A percentile compares a stretch with the other conserved stretches of the same genome.
Conservation (phyloP, 2,113 vertebrate species). For the Fregetta grallaria region DNA sequence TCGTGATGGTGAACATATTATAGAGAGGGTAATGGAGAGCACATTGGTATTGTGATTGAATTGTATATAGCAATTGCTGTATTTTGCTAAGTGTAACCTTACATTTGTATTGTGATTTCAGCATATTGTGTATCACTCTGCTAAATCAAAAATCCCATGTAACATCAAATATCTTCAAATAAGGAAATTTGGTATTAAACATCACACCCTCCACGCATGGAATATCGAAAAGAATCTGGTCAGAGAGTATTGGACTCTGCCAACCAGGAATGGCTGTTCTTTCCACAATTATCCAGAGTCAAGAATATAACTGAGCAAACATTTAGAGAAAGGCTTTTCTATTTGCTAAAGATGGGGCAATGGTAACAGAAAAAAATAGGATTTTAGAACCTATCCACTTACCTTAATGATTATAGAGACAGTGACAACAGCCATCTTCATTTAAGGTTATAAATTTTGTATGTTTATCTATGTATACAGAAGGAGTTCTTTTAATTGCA, state of each 20-base stretch:
- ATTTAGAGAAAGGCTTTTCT: background rate
- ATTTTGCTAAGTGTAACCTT: background rate
- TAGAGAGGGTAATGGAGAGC: background rate
- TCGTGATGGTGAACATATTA: accelerated
- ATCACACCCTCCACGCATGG: accelerated
- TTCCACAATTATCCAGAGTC: background rate
- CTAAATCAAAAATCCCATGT: background rate
- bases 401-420: background rate
- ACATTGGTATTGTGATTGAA: background rate
- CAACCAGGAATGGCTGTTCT: background rate
- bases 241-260: background rate
- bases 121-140: background rate
- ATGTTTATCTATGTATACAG: conserved; percentile 12
- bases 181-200: background rate
- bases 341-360: background rate
- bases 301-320: background rate
- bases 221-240: background rate
- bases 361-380: background rate
- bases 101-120: background rate
- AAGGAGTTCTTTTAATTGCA: conserved; percentile 33
- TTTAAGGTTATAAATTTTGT: background rate
- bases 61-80: background rate
- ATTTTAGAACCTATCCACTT: background rate
- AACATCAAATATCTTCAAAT: background rate
- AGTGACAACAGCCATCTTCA: background rate